phyloP scores from a whole-genome alignment of 92 coral and sea anemone genomes.

The Blastomussa wellsi region DNA sequence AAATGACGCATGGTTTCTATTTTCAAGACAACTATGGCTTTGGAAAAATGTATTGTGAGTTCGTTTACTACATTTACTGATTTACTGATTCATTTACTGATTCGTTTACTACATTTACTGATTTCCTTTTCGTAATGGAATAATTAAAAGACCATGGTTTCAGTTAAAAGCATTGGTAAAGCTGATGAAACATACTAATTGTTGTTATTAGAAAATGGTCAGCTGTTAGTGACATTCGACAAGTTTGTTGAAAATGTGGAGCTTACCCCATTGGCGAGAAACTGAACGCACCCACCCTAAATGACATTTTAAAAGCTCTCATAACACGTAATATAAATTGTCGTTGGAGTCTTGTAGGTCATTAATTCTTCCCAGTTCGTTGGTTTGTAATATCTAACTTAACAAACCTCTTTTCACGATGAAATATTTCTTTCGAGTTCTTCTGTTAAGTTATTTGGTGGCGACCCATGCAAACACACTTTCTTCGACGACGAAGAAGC shows the following conservation, averaged over 20 bases:
- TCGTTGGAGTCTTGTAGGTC: not conserved
- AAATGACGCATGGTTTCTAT: no score
- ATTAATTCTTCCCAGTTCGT: not conserved
- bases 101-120: not conserved
- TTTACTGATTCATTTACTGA: no score
- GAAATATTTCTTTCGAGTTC: not conserved
- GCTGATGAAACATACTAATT: not conserved
- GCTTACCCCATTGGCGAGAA: not conserved
- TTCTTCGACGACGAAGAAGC: not conserved
- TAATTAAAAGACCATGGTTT: not conserved
- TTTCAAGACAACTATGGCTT: no score
- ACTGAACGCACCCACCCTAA: not conserved
- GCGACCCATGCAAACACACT: not conserved
- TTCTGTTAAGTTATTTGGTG: not conserved
- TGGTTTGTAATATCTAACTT: not conserved
- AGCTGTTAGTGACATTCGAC: not conserved
- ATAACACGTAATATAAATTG: not conserved
- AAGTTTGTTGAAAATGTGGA: not conserved
- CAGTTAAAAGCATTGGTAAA: not conserved
- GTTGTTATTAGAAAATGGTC: not conserved
- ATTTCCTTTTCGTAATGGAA: not conserved
- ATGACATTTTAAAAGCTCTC: not conserved
- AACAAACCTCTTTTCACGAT: not conserved
- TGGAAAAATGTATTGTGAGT: no score
- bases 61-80: no score